These are phyloP conservation scores for Sabatieria punctata DNA, from an alignment of 2,888 invertebrate genomes.

Conservation along the genomic window DNA sequence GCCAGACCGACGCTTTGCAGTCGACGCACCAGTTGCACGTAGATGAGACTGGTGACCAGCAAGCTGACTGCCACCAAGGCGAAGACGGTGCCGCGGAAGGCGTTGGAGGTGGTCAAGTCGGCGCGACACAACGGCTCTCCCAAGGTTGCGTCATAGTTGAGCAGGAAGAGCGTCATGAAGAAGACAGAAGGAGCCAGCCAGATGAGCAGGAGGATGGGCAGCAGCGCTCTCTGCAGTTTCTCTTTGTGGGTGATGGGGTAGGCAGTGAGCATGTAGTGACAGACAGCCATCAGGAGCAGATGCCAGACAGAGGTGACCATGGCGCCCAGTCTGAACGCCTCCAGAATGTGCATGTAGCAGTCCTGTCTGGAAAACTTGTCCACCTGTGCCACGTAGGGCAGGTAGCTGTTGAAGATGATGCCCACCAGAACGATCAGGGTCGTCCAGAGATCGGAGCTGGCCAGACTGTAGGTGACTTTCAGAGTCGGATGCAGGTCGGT, in stretches of 20 bases:
- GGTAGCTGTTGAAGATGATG: constrained; percentile 40
- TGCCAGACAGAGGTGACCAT: constrained; percentile 46
- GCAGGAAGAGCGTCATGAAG: constrained; percentile 39
- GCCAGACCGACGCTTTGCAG: too few species aligned
- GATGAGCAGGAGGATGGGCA: constrained; percentile 37
- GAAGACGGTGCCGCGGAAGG: constrained; percentile 41
- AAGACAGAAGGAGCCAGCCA: constrained; percentile 42
- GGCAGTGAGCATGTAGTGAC: constrained; percentile 41
- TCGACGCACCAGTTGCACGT: constrained; percentile 40
- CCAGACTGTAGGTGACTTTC: constrained; percentile 44
- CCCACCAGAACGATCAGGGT: constrained; percentile 41
- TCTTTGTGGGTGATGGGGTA: background rate
- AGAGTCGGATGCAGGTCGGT: constrained; percentile 40
- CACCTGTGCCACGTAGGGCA: constrained; percentile 32
- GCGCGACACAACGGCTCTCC: background rate
- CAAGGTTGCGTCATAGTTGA: background rate
- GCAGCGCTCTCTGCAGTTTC: background rate
- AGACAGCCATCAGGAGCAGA: constrained; percentile 44
- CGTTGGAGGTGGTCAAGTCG: constrained; percentile 20
- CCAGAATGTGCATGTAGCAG: constrained; percentile 23
- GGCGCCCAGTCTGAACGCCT: constrained; percentile 40
- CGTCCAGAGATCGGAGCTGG: constrained; percentile 44
- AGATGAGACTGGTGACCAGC: constrained; percentile 43
- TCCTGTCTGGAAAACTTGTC: constrained; percentile 1
- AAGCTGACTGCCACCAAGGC: constrained; percentile 43